Evolutionary conservation across 2,113 vertebrate species (phyloP).

Genomic region (Polypterus senegalus): DNA sequence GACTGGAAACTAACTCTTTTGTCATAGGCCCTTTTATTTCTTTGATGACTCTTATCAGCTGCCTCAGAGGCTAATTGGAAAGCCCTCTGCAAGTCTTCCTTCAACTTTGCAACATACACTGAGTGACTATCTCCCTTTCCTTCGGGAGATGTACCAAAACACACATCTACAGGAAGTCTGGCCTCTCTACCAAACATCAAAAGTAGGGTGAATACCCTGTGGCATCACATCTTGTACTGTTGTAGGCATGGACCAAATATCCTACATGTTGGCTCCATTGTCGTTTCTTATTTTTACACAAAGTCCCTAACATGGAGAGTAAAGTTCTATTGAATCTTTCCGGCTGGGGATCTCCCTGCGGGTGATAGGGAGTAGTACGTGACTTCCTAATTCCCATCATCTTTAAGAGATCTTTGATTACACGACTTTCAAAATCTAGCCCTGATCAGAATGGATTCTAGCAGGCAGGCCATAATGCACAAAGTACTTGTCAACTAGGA

Average conservation of each 20-base stretch:
- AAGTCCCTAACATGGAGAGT: slow-evolving; percentile 6
- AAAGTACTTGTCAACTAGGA: too few species aligned
- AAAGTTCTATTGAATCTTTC: slow-evolving; percentile 7
- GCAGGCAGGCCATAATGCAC: too few species aligned
- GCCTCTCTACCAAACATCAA: slow-evolving; percentile 15
- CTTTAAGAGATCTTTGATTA: neutral
- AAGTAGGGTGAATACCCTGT: slow-evolving; percentile 15
- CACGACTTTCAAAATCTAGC: slow-evolving; percentile 1
- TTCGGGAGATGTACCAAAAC: slow-evolving; percentile 8
- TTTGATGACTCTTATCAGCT: slow-evolving; percentile 7
- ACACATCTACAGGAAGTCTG: slow-evolving; percentile 13
- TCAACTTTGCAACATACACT: too few species aligned
- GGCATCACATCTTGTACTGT: slow-evolving; percentile 5
- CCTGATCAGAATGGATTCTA: too few species aligned
- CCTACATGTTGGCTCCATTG: slow-evolving; percentile 4
- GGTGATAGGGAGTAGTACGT: neutral
- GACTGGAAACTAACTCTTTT: too few species aligned
- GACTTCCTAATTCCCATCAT: slow-evolving; percentile 6
- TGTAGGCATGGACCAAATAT: slow-evolving; percentile 13
- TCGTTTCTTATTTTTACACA: slow-evolving; percentile 1
- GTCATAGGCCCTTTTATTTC: neutral
- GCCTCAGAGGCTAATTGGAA: slow-evolving; percentile 5
- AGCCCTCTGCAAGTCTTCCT: neutral
- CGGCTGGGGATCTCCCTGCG: slow-evolving; percentile 2
- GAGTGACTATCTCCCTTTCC: neutral